Evolutionary conservation across 1,140 invertebrate genomes (phyloP), one percentile per base, ranked within the genome.

Genomic region (Saccostrea cuccullata): DNA sequence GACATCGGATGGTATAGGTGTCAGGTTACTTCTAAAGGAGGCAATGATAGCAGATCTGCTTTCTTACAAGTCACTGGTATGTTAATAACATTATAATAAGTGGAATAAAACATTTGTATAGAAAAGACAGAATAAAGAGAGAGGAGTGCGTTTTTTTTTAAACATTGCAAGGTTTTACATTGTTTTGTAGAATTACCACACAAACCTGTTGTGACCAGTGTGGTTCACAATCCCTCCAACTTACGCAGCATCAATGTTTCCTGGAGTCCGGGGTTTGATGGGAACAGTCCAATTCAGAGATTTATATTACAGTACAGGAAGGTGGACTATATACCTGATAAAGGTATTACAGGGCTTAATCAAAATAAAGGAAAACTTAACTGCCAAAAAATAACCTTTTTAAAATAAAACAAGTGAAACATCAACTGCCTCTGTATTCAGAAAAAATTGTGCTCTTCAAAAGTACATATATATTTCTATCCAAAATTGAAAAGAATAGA

Each of bases 241-340:
- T 94, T 94, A 9, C 90, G 94, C 90, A 94, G 95, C 17, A 98
- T 99, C 58, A 98, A 99, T 94, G 96, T 99, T 0, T 97, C 97
- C 17, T 99, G 99, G 99, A 97, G 97, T 12, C 97, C 98, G 0
- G 98, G 98, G 15, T 99, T 99, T 95, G 98, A 99, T 95, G 99
- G 99, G 67, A 99, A 99, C 94, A 98, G 98, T 94, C 98, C 98
- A 2, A 98, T 99, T 82, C 96, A 97, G 87, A 98, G 98, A 93
- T 99, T 97, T 94, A 98, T 99, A 89, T 96, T 99, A 40, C 98
- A 99, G 94, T 97, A 97, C 82, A 93, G 93, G 73, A 90, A 92
- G 85, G 90, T 92, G 58, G 86, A 89, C 23, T 88, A 83, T 73
- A 86, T 73, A 83, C 85, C 82, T 64, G 89, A 89, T 73, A 87